Base-by-base conservation (phyloP, 1,140 invertebrate genomes). In the Drosophila kikkawai region DNA sequence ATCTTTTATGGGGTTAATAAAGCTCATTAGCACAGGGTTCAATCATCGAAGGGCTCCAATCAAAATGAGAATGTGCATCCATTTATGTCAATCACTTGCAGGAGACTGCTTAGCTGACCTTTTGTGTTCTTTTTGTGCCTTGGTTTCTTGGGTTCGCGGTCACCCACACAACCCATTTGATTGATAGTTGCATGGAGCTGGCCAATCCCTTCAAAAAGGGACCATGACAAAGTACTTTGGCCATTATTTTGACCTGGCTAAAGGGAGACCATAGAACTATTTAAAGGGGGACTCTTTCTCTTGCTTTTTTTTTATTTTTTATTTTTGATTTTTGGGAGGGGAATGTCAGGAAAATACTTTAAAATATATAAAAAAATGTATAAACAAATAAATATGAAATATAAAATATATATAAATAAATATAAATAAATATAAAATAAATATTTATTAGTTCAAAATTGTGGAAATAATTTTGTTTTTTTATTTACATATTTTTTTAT, bases 121-220 rank as follows among this genome's bases (percentile, higher is more conserved):
- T 75, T 64, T 34, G 32, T 64, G 41, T 44, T n/a, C 4, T 1
- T 3, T 44, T 17, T 8, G 7, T 41, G 8, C 19, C 17, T 12
- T 22, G 17, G 7, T 39, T n/a, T 12, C n/a, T 13, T 32, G 9
- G 42, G 42, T 45, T 22, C 22, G 19, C 61, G 70, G 60, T 76
- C 78, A 59, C 82, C 68, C 66, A 78, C 76, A 71, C 48, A 41
- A 57, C 26, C 39, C n/a, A 65, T 71, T 83, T 88, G 84, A 87
- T 87, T 80, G 84, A 87, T 84, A 70, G 80, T 84, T 78, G 73
- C 84, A 87, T 88, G 83, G 84, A 87, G 77, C 55, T 80, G 65
- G 77, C 80, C 75, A 80, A 87, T 75, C 71, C 69, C 47, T 42
- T 48, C 19, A 4, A 1, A 9, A 32, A 32, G 55, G 79, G 59